Evolutionary conservation across 37 sponge, comb jelly and placozoan genomes (phyloP), one percentile per base, ranked within the genome.

Genomic region (Halichondria panicea): DNA sequence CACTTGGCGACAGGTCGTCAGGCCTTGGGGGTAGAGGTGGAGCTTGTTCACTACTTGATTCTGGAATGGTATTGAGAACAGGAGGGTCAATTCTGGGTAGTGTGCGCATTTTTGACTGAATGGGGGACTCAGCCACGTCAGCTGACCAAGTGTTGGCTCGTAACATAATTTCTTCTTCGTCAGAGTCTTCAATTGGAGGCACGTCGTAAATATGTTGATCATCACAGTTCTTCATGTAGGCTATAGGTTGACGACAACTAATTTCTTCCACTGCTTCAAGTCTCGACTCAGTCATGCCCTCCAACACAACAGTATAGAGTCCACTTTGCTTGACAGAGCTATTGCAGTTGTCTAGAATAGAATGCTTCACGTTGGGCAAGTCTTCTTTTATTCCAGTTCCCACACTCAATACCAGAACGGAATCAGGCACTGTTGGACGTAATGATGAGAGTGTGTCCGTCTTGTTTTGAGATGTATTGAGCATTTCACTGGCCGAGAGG

Each of bases 271-370:
- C 27, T 21, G 79, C 55, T 11, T 8, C 13, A 4, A 55, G 19
- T 15, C 79, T 55, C 1, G 56, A 15, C 2, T 36, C 44, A 37
- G 27, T 42, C 58, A 58, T 68, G 19, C 74, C 87, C n/a, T 86
- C 80, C 35, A 80, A 35, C 21, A 79, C 45, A 5, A 86, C 75
- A 41, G 60, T 69, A 57, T 42, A 74, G 63, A 86, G 37, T 27
- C 79, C 87, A 55, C 43, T 46, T 22, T 40, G 24, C 13, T 33
- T 22, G 0, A 4, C 1, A 0, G 45, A 28, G 5, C 2, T 0
- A n/a, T 59, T 15, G 11, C 4, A 13, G 2, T 27, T 34, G 33
- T 58, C 48, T 1, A 70, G n/a, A 37, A 28, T 46, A 4, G 64
- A 70, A 24, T 55, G 21, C 12, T 44, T 27, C 0, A 69, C 48